Evolutionary conservation across 2,797 vertebrate species (phyloP).

Genomic region (Hybognathus amarus): DNA sequence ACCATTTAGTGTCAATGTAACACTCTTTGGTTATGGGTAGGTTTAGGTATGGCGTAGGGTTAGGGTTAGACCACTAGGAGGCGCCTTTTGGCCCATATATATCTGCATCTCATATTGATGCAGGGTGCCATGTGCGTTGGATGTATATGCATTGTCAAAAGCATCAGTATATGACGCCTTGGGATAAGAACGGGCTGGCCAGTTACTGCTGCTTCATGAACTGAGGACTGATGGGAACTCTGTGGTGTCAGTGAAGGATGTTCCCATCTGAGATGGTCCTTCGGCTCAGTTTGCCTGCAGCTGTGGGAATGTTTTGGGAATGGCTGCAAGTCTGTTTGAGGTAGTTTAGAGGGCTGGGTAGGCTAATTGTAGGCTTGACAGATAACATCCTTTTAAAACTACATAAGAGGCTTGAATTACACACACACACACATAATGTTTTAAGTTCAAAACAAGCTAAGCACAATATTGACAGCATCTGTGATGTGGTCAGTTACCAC

Average conservation of each 20-base stretch:
- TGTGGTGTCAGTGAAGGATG: not conserved
- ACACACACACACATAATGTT: slow-evolving; percentile 9
- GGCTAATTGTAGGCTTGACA: slow-evolving; percentile 49
- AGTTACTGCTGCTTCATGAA: slow-evolving; percentile 5
- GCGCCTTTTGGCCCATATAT: too few relatives aligned
- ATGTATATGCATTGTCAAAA: too few relatives aligned
- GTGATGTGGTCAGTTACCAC: not conserved
- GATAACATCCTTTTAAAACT: slow-evolving; percentile 42
- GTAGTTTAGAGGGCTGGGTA: slow-evolving; percentile 55
- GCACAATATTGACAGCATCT: not conserved
- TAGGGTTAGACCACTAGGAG: too few relatives aligned
- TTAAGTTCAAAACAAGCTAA: slow-evolving; percentile 4
- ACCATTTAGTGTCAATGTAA: too few relatives aligned
- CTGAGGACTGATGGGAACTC: not conserved
- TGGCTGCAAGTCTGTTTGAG: slow-evolving; percentile 59
- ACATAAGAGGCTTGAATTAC: slow-evolving; percentile 42
- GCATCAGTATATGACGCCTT: too few relatives aligned
- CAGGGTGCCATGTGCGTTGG: too few relatives aligned
- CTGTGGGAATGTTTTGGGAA: slow-evolving; percentile 58
- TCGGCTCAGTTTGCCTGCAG: not conserved
- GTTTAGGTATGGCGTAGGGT: too few relatives aligned
- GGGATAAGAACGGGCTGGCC: too few relatives aligned
- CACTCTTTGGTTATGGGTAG: too few relatives aligned
- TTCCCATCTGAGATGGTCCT: slow-evolving; percentile 7
- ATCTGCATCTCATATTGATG: too few relatives aligned